These are phyloP conservation scores for Malthinus flaveolus DNA, from an alignment of 2,888 invertebrate species.

Conservation along the genomic window DNA sequence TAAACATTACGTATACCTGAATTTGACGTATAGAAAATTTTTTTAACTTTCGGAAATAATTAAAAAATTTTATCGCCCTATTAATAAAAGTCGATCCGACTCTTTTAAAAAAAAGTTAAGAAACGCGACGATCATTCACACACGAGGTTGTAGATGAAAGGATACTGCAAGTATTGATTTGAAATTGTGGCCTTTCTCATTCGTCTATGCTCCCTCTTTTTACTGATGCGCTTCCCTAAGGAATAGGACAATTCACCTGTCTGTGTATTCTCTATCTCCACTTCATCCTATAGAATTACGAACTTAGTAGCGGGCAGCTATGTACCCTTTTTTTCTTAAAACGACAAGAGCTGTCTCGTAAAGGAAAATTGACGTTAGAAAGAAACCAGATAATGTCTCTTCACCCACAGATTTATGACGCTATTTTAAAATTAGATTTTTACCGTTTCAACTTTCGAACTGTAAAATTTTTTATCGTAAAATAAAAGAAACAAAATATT, in stretches of 20 bases:
- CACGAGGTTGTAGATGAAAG: constrained; percentile 23
- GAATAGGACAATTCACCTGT: constrained; percentile 55
- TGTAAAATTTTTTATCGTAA: background rate
- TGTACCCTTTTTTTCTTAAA: constrained; percentile 48
- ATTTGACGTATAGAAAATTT: constrained; percentile 5
- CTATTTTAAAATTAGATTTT: constrained; percentile 38
- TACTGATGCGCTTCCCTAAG: constrained; percentile 52
- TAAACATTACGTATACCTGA: constrained; percentile 34
- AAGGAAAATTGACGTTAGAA: constrained; percentile 45
- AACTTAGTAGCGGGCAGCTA: constrained; percentile 35
- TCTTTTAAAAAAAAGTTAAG: background rate
- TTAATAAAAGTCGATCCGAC: background rate
- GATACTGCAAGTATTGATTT: constrained; percentile 52
- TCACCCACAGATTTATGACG: constrained; percentile 52
- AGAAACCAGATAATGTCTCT: constrained; percentile 50
- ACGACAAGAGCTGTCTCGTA: constrained; percentile 48
- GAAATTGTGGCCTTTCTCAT: constrained; percentile 51
- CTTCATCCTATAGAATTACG: constrained; percentile 28
- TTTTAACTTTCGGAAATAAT: too few species aligned
- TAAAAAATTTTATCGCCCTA: too few species aligned
- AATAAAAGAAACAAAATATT: constrained; percentile 1
- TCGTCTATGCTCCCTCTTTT: constrained; percentile 48
- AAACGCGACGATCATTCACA: constrained; percentile 13
- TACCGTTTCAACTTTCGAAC: too few species aligned
- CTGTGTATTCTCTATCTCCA: constrained; percentile 46